Conservation (phyloP, 1,140 invertebrate species). For the Pygmarrhopalites habei region DNA sequence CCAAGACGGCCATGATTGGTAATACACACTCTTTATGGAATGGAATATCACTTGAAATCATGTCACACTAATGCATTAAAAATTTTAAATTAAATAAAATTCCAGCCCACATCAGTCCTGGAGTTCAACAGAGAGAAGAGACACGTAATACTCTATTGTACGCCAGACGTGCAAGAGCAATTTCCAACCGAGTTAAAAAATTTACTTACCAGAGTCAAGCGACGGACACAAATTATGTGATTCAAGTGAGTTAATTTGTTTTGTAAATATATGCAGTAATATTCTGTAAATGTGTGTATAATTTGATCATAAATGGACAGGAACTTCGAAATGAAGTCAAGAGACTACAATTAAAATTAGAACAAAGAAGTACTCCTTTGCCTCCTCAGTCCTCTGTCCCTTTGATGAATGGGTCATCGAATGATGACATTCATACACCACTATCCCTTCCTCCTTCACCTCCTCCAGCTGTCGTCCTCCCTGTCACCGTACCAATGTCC, state of each 20-base stretch:
- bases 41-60: too few relatives aligned
- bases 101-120: slow-evolving; percentile 89
- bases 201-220: slow-evolving; percentile 28
- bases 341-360: slow-evolving; percentile 34
- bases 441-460: not conserved
- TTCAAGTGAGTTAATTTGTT: too few relatives aligned
- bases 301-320: too few relatives aligned
- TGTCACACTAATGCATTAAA: too few relatives aligned
- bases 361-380: not conserved
- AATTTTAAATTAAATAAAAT: too few relatives aligned
- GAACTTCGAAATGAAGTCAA: slow-evolving; percentile 38
- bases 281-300: too few relatives aligned
- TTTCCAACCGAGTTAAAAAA: slow-evolving; percentile 54
- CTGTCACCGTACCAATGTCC: not conserved
- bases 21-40: too few relatives aligned
- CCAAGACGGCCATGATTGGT: slow-evolving; percentile 78
- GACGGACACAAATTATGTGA: slow-evolving; percentile 31
- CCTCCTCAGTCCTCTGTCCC: not conserved
- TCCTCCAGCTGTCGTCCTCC: not conserved
- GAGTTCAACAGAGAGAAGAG: slow-evolving; percentile 71
- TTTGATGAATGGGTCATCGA: not conserved
- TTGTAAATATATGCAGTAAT: too few relatives aligned
- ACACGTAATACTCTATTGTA: slow-evolving; percentile 88
- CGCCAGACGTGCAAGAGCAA: slow-evolving; percentile 84
- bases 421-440: not conserved